Evolutionary conservation across 2,888 invertebrate species (phyloP).

Genomic region (Syrista parreyssii): DNA sequence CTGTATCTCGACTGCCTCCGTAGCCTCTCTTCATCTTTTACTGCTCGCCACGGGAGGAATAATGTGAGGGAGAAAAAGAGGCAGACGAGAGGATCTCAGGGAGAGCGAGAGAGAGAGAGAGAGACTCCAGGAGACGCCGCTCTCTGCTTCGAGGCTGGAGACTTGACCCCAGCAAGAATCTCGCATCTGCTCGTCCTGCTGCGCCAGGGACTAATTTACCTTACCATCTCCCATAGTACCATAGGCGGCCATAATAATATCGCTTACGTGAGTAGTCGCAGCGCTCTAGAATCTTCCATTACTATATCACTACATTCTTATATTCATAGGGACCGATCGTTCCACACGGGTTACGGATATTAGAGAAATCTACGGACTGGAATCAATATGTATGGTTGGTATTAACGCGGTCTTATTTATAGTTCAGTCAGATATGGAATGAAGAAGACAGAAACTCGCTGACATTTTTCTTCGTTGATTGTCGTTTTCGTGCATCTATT

Average conservation of each 20-base stretch:
- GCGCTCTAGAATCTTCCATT: neutral
- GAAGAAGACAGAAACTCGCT: too few species aligned
- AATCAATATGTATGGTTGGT: too few species aligned
- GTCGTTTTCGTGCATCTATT: too few species aligned
- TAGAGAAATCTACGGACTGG: too few species aligned
- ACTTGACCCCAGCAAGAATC: constrained; percentile 57
- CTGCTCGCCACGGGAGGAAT: constrained; percentile 20
- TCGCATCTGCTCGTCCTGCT: constrained; percentile 50
- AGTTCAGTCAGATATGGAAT: too few species aligned
- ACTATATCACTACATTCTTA: neutral
- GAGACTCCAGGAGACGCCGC: constrained; percentile 13
- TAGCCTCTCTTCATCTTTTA: constrained; percentile 21
- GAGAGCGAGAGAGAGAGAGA: constrained; percentile 25
- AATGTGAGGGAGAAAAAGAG: constrained; percentile 18
- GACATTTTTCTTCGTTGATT: too few species aligned
- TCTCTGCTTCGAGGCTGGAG: constrained; percentile 40
- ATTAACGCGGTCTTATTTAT: too few species aligned
- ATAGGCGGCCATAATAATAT: too few species aligned
- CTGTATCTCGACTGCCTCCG: constrained; percentile 27
- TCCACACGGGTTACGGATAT: too few species aligned
- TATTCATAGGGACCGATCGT: too few species aligned
- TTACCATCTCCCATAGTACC: too few species aligned
- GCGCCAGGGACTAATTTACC: constrained; percentile 44
- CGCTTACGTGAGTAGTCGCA: neutral
- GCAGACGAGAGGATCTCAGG: constrained; percentile 13